Base-by-base conservation (phyloP, 2,113 vertebrate species). In the Amphilophus citrinellus region DNA sequence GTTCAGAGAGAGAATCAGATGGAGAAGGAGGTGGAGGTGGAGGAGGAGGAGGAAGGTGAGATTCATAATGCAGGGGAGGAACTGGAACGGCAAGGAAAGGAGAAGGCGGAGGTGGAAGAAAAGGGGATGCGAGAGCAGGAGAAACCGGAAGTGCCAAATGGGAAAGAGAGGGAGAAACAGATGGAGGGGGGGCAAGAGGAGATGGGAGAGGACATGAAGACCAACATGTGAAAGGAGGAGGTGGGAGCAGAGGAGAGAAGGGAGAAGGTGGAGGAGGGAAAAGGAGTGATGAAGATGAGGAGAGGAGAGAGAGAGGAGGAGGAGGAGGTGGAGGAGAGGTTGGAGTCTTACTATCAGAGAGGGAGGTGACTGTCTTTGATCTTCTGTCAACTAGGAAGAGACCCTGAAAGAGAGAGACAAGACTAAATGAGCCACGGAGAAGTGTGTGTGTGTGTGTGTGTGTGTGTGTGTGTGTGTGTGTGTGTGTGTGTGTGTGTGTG, bases 361-460 rank as follows among this genome's bases (percentile, higher is more conserved):
- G 92, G 80, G 83, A 88, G 32, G 88, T 84, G 65, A 96, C 90
- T 89, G 80, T 94, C 44, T 92, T 93, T 66, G 92, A 93, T 75
- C 62, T 82, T 87, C 92, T 93, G 89, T 96, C 92, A 14, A 96
- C 90, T 71, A 93, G 83, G 39, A 94, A 96, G 4, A 96, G 76
- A 61, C 93, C 81, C 96, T 96, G 37, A 76, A 32, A 59, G 20
- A 63, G 63, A 80, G 61, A 77, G 9, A 47, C 0, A 17, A 50
- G 42, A 71, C 35, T 0, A 10, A 76, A 24, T 35, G 35, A 75
- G 39, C 0, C 20, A 65, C 14, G 20, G 2, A 47, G 44, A 35
- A 35, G n/a, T 37, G 68, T 20, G 32, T 27, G 6, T 39, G 14
- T 68, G 60, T 35, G 13, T 53, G 50, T 53, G 44, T 47, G 35